Evolutionary conservation across 2,797 vertebrate genomes (phyloP), one percentile per base, ranked within the genome.

Genomic region (Sebastes baramenuke): DNA sequence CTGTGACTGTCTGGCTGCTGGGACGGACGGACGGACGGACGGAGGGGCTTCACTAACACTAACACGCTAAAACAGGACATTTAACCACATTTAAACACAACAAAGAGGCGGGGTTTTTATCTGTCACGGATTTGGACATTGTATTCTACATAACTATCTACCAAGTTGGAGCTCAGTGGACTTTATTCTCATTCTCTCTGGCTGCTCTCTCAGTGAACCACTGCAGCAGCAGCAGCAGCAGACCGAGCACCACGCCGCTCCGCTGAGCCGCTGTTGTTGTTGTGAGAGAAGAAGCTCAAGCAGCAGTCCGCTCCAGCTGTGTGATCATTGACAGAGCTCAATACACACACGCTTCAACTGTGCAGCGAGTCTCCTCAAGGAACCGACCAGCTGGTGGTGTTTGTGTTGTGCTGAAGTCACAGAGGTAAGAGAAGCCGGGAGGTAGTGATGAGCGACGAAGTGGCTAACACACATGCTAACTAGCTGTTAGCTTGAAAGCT

Each of bases 301-400:
- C 79, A 88, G 68, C 81, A 76, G 82, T 81, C 80, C 71, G 84
- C 89, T 83, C 58, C 38, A 87, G 93, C 93, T 93, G 94, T 95
- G 94, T 95, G 95, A 90, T 95, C 94, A 94, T 95, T 95, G 94
- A 94, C 93, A 95, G 94, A 94, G 93, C 87, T 95, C 93, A 95
- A 66, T 95, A 95, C 93, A 94, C 94, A 95, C 90, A 75, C 14
- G 91, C 91, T 82, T 59, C 61, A 88, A 67, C 80, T 69, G 73
- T 64, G 76, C 79, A 22, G 36, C 27, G 74, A 59, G 75, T 10
- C n/a, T 68, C 72, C 65, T 55, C 36, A 9, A 76, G 32, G 32
- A 64, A 82, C 64, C 67, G n/a, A 55, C 72, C 83, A 22, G 36
- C 68, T 49, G 77, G 58, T 72, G 34, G 8, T 49, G n/a, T 65